Base-by-base conservation (phyloP, 2,888 invertebrate species). In the Terebella lapidaria region DNA sequence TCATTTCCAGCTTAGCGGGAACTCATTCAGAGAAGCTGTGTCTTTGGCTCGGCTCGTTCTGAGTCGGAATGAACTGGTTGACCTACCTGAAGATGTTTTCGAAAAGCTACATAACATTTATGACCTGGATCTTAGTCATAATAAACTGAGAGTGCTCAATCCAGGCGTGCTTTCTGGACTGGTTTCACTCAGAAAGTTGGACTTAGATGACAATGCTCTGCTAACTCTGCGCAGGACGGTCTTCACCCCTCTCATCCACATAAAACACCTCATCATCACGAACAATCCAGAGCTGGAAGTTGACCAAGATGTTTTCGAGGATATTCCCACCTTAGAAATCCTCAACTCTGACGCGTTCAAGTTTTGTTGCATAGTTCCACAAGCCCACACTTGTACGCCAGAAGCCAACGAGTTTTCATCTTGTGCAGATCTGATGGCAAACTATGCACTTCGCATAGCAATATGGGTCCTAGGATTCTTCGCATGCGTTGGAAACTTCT, bases 391-490 rank as follows among this genome's bases (percentile, higher is more conserved):
- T 20, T 69, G 69, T 54, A 65, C 61, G 10, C 70, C 69, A 0
- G 58, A 60, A 45, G 57, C 66, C 1, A 67, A 68, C 30, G 67
- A 62, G 51, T 70, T 70, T 57, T 70, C 70, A n/a, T 58, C 58
- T 25, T 69, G 69, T 56, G 67, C 68, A 42, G 69, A 69, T 35
- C 64, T 69, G 25, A 64, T 69, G 63, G 67, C 68, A 1, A 67
- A 68, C 59, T 54, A 29, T 18, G 29, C 69, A 1, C 55, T 70
- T n/a, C 69, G 66, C 56, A 70, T 26, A 70, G 85, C 85, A 68
- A 86, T 87, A 29, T 86, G 86, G 86, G 77, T 85, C 3, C 85
- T 87, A 83, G 86, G 85, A 3, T 70, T 82, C 1, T 76, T 85
- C 27, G 86, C 85, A 2, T 84, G 85, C 59, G 78, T 82, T 2